Conservation (phyloP, 2,113 vertebrate species). For the Neogale vison region DNA sequence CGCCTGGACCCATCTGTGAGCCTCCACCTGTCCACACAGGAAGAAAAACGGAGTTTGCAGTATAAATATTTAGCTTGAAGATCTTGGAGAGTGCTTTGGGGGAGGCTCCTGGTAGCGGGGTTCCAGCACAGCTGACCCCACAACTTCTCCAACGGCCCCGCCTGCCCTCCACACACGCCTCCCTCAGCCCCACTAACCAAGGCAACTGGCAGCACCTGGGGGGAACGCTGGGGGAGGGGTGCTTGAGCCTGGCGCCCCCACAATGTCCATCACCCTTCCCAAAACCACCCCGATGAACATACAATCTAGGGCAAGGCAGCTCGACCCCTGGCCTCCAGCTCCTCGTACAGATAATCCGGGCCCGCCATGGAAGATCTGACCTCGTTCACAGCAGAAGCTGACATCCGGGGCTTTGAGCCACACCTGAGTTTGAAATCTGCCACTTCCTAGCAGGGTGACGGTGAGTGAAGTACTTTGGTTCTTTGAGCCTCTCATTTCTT, state of each 20-base stretch:
- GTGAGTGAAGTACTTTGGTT: neutral
- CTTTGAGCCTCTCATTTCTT: neutral
- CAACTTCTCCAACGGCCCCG: neutral
- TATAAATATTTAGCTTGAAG: neutral
- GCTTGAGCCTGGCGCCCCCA: neutral
- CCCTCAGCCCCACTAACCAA: neutral
- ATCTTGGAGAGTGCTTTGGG: neutral
- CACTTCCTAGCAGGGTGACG: neutral
- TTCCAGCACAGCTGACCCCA: neutral
- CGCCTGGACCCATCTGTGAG: neutral
- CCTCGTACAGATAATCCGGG: no score
- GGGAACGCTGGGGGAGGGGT: neutral
- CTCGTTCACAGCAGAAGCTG: neutral
- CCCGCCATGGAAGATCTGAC: neutral
- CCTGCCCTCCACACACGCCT: accelerated
- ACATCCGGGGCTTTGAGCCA: neutral
- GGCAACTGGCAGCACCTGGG: accelerated
- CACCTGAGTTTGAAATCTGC: neutral
- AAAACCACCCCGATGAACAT: neutral
- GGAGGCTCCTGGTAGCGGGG: neutral
- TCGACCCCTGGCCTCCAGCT: accelerated
- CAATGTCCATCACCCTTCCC: neutral
- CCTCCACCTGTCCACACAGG: neutral
- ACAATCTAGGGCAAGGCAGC: accelerated
- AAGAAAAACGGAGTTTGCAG: neutral